Evolutionary conservation across 37 sponge, comb jelly and placozoan species (phyloP).

Genomic region (Aphrocallistes beatrix): DNA sequence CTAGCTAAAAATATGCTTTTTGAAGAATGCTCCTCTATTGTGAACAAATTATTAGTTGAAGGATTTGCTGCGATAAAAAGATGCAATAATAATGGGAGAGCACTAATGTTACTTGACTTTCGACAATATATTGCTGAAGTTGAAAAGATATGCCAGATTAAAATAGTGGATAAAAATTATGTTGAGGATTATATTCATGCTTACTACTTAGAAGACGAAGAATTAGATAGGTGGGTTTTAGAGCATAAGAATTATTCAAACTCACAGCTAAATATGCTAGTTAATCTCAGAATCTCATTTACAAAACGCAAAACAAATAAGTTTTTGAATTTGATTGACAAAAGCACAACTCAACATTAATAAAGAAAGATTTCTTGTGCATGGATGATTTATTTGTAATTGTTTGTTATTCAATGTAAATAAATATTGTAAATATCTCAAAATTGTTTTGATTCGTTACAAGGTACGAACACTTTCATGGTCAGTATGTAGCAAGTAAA

Average conservation of each 20-base stretch:
- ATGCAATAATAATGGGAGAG: not conserved
- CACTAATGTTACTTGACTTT: constrained; percentile 6
- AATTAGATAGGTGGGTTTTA: not conserved
- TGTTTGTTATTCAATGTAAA: too few species aligned
- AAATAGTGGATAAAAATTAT: not conserved
- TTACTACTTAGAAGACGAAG: not conserved
- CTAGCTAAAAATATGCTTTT: not conserved
- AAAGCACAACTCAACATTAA: not conserved
- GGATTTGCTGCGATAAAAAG: not conserved
- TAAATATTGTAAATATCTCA: too few species aligned
- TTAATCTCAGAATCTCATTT: not conserved
- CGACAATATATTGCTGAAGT: not conserved
- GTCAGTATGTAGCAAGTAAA: too few species aligned
- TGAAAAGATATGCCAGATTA: not conserved
- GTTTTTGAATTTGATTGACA: not conserved
- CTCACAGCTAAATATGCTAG: not conserved
- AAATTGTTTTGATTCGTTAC: too few species aligned
- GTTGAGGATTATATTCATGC: constrained; percentile 15
- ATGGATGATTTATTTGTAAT: too few species aligned
- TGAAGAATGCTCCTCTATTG: not conserved
- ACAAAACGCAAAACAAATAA: not conserved
- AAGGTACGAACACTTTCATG: too few species aligned
- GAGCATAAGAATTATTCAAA: not conserved
- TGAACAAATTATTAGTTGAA: not conserved
- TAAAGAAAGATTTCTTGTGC: too few species aligned